Base-by-base conservation (phyloP, 2,888 invertebrate species). In the Rotaria macrura region DNA sequence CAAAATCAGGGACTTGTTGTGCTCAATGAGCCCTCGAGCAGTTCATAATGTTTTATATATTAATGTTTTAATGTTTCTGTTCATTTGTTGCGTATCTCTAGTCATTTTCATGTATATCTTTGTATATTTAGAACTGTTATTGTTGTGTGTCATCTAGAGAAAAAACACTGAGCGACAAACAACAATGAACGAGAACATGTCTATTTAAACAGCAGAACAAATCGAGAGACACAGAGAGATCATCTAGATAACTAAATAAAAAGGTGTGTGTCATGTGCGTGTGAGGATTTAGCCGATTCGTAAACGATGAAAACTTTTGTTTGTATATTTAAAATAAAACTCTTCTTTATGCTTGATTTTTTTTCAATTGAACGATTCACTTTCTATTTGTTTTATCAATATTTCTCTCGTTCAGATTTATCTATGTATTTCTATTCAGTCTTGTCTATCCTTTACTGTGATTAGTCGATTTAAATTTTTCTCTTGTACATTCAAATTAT, bases 1-100 rank as follows among this genome's bases (percentile, higher is more conserved):
- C 79, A 86, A 79, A 74, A 86, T 79, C 79, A 79, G 43, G 79
- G 79, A 79, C 79, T 79, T 79, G 79, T 79, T 79, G 79, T 43
- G 25, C 43, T 79, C 10, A 79, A 79, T 43, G 79, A 79, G 12
- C 40, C 79, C 40, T 43, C 79, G 34, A 65, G 65, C 34, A 14
- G 34, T 17, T 65, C 65, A 7, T 65, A 65, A 34, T 65, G 29
- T 65, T 65, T 65, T 65, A 2, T 34, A 34, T 34, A 3, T 34
- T 12, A 47, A 17, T 4, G 17, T 20, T 65, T 34, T 34, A 34
- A 1, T 65, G 34, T 14, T 17, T 65, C 34, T 65, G 65, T 34
- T 34, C 20, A 17, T 65, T 65, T 4, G 17, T 65, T 65, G 29
- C 65, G 14, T 65, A 29, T 65, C 65, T 65, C 65, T 65, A 65